Conservation (phyloP, 1,140 invertebrate genomes). For the Drosophila kanapiae region DNA sequence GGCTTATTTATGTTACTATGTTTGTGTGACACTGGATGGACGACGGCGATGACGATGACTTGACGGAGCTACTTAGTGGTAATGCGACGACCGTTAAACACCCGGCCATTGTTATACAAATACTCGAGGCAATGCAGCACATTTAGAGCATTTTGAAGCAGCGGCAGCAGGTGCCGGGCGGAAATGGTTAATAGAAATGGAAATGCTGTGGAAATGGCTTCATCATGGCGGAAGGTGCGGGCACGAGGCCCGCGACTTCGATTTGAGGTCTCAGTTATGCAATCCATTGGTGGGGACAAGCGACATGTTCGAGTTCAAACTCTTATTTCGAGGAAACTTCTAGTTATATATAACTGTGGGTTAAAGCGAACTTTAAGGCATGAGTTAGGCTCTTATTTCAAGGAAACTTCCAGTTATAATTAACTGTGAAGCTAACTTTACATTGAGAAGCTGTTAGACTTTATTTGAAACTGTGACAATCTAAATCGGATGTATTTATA, state of each 20-base stretch:
- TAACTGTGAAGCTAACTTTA: too few relatives aligned
- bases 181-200: conserved; percentile 40
- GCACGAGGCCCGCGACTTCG: conserved; percentile 14
- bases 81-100: conserved; percentile 61
- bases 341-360: neutral
- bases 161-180: conserved; percentile 48
- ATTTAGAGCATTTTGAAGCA: conserved; percentile 14
- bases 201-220: conserved; percentile 64
- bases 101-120: conserved; percentile 41
- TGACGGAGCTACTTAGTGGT: conserved; percentile 65
- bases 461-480: neutral
- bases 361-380: neutral
- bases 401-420: too few relatives aligned
- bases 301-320: neutral
- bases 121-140: conserved; percentile 9
- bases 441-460: too few relatives aligned
- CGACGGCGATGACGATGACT: conserved; percentile 19
- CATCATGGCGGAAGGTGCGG: conserved; percentile 22
- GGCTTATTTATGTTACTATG: conserved; percentile 76
- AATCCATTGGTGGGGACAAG: neutral
- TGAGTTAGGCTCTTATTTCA: too few relatives aligned
- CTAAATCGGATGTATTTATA: neutral
- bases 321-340: neutral
- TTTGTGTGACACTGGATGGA: conserved; percentile 32
- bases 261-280: conserved; percentile 23